Evolutionary conservation across 2,113 vertebrate species (phyloP), one percentile per base, ranked within the genome.

Genomic region (Lonchura striata): DNA sequence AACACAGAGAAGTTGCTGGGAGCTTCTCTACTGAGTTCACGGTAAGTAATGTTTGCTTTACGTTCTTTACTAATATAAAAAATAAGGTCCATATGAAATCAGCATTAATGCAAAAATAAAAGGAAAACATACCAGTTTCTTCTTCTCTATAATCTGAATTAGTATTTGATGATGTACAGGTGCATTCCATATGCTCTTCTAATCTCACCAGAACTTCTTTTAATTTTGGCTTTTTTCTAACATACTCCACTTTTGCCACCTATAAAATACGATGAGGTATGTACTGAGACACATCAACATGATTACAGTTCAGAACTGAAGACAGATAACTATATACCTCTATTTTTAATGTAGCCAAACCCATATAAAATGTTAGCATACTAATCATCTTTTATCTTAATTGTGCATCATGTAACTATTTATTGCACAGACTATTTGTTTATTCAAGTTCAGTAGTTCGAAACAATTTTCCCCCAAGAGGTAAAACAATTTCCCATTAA

Each of bases 241-340:
- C 97, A 77, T 99, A 99, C 96, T 99, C 99, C 98, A 99, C 99
- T 98, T 99, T 99, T 95, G 99, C 99, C 98, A 99, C 99, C 99
- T 99, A 98, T 20, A 92, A 88, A 93, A 79, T 94, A 86, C 2
- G 66, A 95, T 75, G 69, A 94, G 82, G 88, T 82, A 96, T 6
- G 88, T 69, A 87, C 93, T 96, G 92, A 96, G 91, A 92, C 50
- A 89, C 77, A 71, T 77, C 80, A 92, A 94, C 86, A 88, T 21
- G 92, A 78, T 94, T 86, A 72, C 10, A 93, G 81, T 95, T 86
- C 87, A 96, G 86, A 86, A 93, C 56, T 86, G 94, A 87, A 90
- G 81, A 95, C 63, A 92, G 68, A 68, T 68, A 95, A 78, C 79
- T 92, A 59, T 61, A 93, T 28, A 81, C 6, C 41, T 88, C 66